Base-by-base conservation (phyloP, 2,797 vertebrate genomes). In the Mormyrus proboscirostris region DNA sequence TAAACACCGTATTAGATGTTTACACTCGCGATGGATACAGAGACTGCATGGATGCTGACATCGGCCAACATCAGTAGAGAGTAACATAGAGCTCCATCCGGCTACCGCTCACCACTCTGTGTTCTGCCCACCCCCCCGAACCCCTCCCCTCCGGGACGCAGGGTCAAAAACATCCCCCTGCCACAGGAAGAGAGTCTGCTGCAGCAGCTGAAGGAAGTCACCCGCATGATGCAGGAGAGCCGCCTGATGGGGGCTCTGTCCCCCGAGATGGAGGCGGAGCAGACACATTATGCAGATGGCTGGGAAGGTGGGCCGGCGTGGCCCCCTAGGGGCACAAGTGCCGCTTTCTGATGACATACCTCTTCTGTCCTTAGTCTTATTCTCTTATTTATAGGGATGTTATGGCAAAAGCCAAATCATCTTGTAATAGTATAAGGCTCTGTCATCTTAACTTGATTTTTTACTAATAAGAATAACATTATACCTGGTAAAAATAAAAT, bases 141-240 rank as follows among this genome's bases (percentile, higher is more conserved):
- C 29, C 62, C 62, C 76, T 9, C 4, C n/a, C 53, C 79, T 29
- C 22, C 0, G 49, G 9, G 22, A 47, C 41, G 2, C 92, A 97
- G 95, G 92, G 91, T 94, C 88, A 95, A 94, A 92, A 95, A 96
- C 14, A 96, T 97, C 93, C 97, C 95, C 55, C 95, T 95, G 19
- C 96, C 97, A 65, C 98, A 99, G 93, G 98, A 99, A 94, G 97
- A 97, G 94, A 96, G 89, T 49, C 93, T 99, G 88, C 96, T 99
- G 89, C 96, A 96, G 90, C 97, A 98, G 91, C 97, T 99, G 92
- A 96, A 96, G 82, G 98, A 98, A 95, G 99, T 99, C 91, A 98
- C 98, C 0, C 96, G 94, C 1, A 95, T 94, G 90, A 99, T 99
- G 97, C 97, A 97, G 93, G 97, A 98, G 94, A 97, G 98, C 10